phyloP scores from a whole-genome alignment of 2,797 vertebrate species.

The Oreochromis grahami region DNA sequence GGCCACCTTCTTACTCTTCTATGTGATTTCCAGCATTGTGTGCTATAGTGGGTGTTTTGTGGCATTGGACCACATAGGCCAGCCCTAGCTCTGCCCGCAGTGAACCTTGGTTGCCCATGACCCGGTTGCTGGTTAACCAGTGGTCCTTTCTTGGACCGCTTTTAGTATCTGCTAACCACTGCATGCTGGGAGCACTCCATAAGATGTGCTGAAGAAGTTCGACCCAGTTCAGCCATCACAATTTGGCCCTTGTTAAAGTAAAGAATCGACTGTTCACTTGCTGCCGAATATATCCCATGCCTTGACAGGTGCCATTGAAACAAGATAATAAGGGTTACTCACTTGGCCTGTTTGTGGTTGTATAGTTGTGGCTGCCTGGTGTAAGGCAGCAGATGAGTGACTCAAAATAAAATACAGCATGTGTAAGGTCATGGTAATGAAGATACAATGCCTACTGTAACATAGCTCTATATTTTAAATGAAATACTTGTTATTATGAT shows the following conservation, averaged over 20 bases:
- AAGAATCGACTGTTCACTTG: not conserved
- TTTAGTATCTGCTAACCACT: not conserved
- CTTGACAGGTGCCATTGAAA: not conserved
- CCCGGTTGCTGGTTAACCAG: not conserved
- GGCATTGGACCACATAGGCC: not conserved
- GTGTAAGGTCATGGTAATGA: not conserved
- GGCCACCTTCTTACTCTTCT: not conserved
- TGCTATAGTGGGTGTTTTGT: not conserved
- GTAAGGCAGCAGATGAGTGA: not conserved
- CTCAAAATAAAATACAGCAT: not conserved
- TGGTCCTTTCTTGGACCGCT: not conserved
- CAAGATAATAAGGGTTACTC: not conserved
- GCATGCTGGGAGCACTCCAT: not conserved
- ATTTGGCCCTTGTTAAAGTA: not conserved
- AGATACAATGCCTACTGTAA: not conserved
- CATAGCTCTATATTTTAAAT: not conserved
- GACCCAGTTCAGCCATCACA: not conserved
- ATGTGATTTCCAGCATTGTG: not conserved
- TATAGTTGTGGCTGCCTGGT: not conserved
- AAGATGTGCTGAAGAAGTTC: not conserved
- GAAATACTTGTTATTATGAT: not conserved
- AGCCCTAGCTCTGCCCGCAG: not conserved
- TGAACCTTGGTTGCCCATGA: not conserved
- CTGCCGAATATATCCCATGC: not conserved
- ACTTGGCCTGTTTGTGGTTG: not conserved